Evolutionary conservation across 2,888 invertebrate genomes (phyloP), one percentile per base, ranked within the genome.

Genomic region (Spilosoma lubricipeda): DNA sequence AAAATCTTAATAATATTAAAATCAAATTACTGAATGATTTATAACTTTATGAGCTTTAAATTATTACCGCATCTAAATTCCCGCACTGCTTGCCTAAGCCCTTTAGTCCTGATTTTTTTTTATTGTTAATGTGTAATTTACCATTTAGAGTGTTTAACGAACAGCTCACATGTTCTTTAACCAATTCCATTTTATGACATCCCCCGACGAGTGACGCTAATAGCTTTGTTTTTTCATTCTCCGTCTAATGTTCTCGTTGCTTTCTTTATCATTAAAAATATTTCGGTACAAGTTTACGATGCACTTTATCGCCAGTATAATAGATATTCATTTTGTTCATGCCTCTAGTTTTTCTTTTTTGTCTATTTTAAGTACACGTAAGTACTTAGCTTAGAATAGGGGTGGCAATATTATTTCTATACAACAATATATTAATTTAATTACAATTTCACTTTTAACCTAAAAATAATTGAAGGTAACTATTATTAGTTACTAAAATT

Each of bases 361-460:
- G 81, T 77, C 77, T 77, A 82, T 45, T 71, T 77, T 75, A 77
- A 82, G 36, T 69, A 74, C 67, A 75, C 77, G 68, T 73, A 75
- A 75, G 75, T 74, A 77, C 75, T 75, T 77, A 76, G 74, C 68
- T 64, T 48, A 33, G 56, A 72, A 20, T 45, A 82, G 77, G 82
- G 82, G 73, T 81, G 79, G n/a, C 76, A 71, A 20, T 64, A 27
- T 45, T 56, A 45, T 39, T 36, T 67, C 27, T 1, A 45, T 5
- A 3, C 5, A 63, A 18, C 18, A 63, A 4, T 59, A 15, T 15
- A 45, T 45, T 13, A 27, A 27, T n/a, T 15, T 27, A 11, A 27
- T 27, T 59, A 27, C 1, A 30, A 27, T 30, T 27, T 59, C 1
- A 15, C 30, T 27, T 27, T 30, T 3, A 59, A 27, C 3, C 3